These are phyloP conservation scores for Apodemia zela DNA, from an alignment of 2,888 invertebrate species.

Conservation along the genomic window DNA sequence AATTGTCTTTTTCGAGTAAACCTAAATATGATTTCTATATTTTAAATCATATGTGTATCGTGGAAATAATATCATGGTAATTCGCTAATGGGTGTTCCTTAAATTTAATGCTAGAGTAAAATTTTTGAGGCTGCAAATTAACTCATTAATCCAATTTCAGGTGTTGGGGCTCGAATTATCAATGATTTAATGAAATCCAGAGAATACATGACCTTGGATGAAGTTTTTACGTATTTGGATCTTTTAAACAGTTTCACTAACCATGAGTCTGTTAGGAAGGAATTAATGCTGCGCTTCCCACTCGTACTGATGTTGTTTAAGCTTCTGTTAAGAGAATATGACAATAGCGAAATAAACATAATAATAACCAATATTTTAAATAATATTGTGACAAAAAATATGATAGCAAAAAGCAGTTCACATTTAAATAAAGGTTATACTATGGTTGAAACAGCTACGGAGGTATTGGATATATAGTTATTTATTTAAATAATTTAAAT, in stretches of 20 bases:
- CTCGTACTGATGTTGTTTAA: constrained; percentile 49
- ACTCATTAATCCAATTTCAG: constrained; percentile 42
- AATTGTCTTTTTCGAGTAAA: too few relatives aligned
- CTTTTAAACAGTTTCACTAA: constrained; percentile 49
- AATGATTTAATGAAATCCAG: constrained; percentile 46
- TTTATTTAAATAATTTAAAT: too few relatives aligned
- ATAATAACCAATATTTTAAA: constrained; percentile 54
- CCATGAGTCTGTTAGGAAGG: constrained; percentile 26
- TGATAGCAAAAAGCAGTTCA: constrained; percentile 34
- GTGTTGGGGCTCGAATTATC: constrained; percentile 47
- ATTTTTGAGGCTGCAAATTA: background rate
- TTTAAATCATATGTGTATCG: too few relatives aligned
- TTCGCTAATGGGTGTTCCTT: too few relatives aligned
- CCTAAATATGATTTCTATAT: too few relatives aligned
- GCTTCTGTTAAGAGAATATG: constrained; percentile 51
- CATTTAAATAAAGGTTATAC: background rate
- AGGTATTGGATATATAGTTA: background rate
- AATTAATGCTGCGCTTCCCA: constrained; percentile 45
- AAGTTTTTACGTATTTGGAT: constrained; percentile 55
- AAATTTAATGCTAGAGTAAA: too few relatives aligned
- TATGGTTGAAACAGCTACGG: background rate
- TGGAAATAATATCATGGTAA: too few relatives aligned
- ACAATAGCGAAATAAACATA: constrained; percentile 51
- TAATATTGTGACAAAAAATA: constrained; percentile 49
- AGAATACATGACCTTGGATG: constrained; percentile 57